Evolutionary conservation across 2,797 vertebrate genomes (phyloP).

Genomic region (Ficedula albicollis): DNA sequence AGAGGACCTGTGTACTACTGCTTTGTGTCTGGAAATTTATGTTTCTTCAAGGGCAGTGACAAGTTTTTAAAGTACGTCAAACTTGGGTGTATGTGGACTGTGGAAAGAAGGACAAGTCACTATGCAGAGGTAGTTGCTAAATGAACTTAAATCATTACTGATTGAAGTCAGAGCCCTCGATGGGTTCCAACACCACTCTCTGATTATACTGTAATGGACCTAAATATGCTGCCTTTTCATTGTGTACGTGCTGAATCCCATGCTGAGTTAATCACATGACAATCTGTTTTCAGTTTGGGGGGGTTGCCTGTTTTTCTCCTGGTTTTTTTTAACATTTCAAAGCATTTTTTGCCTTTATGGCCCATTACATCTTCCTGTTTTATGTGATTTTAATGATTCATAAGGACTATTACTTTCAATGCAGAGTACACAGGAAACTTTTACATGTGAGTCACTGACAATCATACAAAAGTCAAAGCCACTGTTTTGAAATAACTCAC

Average conservation of each 20-base stretch:
- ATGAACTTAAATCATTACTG: not conserved
- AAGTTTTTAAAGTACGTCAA: not conserved
- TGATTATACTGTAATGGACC: not conserved
- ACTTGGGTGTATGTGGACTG: not conserved
- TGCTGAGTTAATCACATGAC: not conserved
- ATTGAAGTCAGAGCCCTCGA: not conserved
- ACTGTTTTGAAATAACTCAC: not conserved
- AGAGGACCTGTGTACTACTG: not conserved
- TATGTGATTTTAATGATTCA: not conserved
- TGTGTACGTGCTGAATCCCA: not conserved
- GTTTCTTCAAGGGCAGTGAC: not conserved
- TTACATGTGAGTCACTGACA: not conserved
- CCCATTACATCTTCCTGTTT: not conserved
- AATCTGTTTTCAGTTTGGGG: not conserved
- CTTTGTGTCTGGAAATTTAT: not conserved
- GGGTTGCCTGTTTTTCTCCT: accelerated
- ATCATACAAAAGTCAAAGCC: not conserved
- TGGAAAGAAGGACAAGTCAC: not conserved
- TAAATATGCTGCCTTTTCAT: not conserved
- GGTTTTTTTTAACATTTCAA: not conserved
- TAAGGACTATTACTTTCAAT: not conserved
- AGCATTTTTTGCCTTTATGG: not conserved
- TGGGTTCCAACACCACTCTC: not conserved
- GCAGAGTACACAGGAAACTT: not conserved
- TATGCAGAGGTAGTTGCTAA: not conserved